phyloP scores from a whole-genome alignment of 2,888 invertebrate genomes.

The Cybosia mesomella region DNA sequence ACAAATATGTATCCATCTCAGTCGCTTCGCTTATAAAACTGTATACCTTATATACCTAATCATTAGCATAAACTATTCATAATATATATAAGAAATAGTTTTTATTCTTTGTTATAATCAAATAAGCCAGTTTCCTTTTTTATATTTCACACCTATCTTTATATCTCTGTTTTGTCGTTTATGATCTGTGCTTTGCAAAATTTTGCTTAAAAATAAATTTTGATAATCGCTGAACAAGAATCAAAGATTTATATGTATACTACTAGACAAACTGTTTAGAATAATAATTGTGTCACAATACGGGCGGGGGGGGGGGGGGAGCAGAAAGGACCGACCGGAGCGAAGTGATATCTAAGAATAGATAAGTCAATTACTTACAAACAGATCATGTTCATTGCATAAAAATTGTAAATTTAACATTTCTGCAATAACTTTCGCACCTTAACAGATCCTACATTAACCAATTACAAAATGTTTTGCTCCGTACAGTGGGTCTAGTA shows the following conservation, averaged over 20 bases:
- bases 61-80: slow-evolving; percentile 31
- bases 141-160: background rate
- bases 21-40: slow-evolving; percentile 44
- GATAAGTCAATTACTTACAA: too few species aligned
- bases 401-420: too few species aligned
- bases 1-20: background rate
- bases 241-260: background rate
- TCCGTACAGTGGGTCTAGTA: background rate
- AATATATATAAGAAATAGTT: slow-evolving; percentile 8
- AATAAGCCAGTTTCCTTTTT: slow-evolving; percentile 12
- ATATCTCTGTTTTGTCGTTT: slow-evolving; percentile 16
- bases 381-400: too few species aligned
- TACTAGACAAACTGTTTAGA: background rate
- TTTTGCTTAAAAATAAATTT: background rate
- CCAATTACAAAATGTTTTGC: background rate
- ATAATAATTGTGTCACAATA: background rate
- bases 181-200: slow-evolving; percentile 27
- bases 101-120: background rate
- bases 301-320: too few species aligned
- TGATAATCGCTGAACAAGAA: background rate
- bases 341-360: too few species aligned
- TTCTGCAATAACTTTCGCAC: too few species aligned
- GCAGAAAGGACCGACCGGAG: too few species aligned
- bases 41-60: slow-evolving; percentile 25
- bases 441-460: too few species aligned